Percentiles rank a stretch among this genome's conserved stretches.
phyloP scores from a whole-genome alignment of 2,113 vertebrate genomes.

The Cyanoderma ruficeps region DNA sequence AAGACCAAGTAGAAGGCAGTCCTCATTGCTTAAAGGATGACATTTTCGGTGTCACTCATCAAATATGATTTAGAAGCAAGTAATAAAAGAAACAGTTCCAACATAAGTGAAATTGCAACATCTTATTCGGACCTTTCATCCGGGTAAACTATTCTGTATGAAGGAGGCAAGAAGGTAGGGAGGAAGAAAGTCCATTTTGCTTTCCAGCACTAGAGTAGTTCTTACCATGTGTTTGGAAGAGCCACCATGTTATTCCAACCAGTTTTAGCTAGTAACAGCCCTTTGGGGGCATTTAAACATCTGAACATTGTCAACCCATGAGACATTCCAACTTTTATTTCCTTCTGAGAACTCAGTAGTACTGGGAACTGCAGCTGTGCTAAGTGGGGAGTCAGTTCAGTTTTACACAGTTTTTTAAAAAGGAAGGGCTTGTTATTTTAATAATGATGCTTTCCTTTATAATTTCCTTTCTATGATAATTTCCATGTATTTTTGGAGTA shows the following conservation, averaged over 20 bases:
- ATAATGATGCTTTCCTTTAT: background rate
- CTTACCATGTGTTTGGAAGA: background rate
- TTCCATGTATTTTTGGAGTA: background rate
- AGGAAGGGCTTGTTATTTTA: background rate
- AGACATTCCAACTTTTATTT: background rate
- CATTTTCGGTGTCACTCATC: background rate
- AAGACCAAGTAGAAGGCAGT: background rate
- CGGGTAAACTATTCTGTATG: background rate
- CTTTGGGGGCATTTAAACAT: slow-evolving; percentile 18
- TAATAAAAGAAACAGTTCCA: background rate
- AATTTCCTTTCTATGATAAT: background rate
- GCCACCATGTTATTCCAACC: background rate
- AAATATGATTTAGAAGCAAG: background rate
- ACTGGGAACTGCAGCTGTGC: slow-evolving; percentile 4
- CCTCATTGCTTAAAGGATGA: background rate
- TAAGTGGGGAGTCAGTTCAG: background rate
- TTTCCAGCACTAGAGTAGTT: background rate
- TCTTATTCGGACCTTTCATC: background rate
- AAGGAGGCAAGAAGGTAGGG: background rate
- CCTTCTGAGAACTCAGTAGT: background rate
- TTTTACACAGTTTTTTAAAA: background rate
- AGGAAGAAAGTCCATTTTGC: background rate
- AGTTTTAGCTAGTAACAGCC: background rate
- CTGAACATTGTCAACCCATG: background rate
- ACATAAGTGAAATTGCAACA: background rate